Evolutionary conservation across 2,797 vertebrate species (phyloP), one percentile per base, ranked within the genome.

Genomic region (Bradypus variegatus): DNA sequence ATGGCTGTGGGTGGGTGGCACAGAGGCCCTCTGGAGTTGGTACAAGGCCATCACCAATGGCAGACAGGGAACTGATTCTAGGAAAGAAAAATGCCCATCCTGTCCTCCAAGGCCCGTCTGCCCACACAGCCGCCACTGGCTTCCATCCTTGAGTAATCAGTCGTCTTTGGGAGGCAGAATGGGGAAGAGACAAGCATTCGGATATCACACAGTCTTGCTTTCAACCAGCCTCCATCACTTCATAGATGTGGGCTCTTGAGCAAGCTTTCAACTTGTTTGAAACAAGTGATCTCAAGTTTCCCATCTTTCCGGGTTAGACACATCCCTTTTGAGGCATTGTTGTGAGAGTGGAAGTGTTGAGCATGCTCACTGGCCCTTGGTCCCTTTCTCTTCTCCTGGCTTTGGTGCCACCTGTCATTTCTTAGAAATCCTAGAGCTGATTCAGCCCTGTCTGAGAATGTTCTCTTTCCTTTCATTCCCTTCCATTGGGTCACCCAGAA

Each of bases 261-360:
- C 25, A 21, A 14, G 50, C 5, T 62, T 23, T 16, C n/a, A n/a
- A n/a, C n/a, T n/a, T n/a, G n/a, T n/a, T n/a, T n/a, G n/a, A n/a
- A n/a, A n/a, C n/a, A n/a, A n/a, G n/a, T n/a, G n/a, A n/a, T n/a
- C 41, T 69, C 9, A 19, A 36, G 8, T 5, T 33, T 41, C 45
- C 86, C 23, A 1, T 18, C n/a, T 50, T 38, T 1, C 8, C 10
- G 72, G 33, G 25, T 67, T 45, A 5, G 11, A 53, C 75, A 5
- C 10, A 3, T 5, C 4, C 33, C 41, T 36, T 3, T 2, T 4
- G 14, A 4, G 3, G 33, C 6, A 5, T 8, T 0, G 1, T 9
- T 5, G 6, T 62, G 70, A 75, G 75, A 55, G 69, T 6, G 7
- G 25, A 29, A 31, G 9, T 4, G 1, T 14, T 14, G 0, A 21